Evolutionary conservation across 2,888 invertebrate species (phyloP), one percentile per base, ranked within the genome.

Genomic region (Drosophila diplacantha): DNA sequence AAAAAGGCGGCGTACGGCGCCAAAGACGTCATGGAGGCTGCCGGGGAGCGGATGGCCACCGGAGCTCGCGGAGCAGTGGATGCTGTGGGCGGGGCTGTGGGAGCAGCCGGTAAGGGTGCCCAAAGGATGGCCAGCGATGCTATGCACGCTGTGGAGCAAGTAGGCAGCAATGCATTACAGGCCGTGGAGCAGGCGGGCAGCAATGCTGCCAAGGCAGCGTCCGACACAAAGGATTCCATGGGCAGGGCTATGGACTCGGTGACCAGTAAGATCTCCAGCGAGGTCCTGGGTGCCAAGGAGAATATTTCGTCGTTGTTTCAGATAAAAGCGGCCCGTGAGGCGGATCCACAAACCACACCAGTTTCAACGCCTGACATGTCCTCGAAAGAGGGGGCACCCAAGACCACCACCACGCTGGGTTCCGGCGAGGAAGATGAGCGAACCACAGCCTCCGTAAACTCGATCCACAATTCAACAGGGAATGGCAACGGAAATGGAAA

Each of bases 381-480:
- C 34, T 62, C 41, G 1, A 60, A 61, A n/a, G 75, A 72, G 38
- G 52, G 35, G 1, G 67, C 49, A 4, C 59, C 59, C 9, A 76
- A 77, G 54, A 75, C 68, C 1, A 74, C 56, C 31, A 84, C 70
- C 3, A 75, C 75, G 0, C 46, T 71, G 7, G 79, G 72, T 12
- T 76, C 73, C 3, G 69, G 63, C 3, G 82, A 82, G 50, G 86
- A 86, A 55, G 88, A 88, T 59, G 88, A 88, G 57, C 77, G 87
- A 1, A 88, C 88, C 11, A 88, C 88, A 2, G 88, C 87, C 5
- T 88, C 88, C 0, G 87, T 87, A 1, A 88, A 86, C 59, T 88
- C 88, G 0, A 86, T 84, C 46, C 82, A 84, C 39, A 84, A 83
- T 26, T 83, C 83, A 3, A 71, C 74, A 1, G 80, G 80, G 5